Base-by-base conservation (phyloP, 1,140 invertebrate species). In the Drosophila sp. region DNA sequence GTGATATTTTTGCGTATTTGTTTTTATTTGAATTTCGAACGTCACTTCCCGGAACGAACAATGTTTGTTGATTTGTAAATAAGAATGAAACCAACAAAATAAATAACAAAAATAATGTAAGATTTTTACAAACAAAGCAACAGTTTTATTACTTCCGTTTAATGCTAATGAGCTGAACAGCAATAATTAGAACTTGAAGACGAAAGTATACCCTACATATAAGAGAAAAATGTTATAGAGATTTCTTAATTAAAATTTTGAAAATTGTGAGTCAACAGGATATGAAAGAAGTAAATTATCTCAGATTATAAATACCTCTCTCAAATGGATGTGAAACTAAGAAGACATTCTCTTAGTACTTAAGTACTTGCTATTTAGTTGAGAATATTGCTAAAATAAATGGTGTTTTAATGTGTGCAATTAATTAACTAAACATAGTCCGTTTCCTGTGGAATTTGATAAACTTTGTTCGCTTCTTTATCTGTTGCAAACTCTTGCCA, bases 61-160 rank as follows among this genome's bases (percentile, higher is more conserved):
- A 34, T 65, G 63, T 70, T 53, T 48, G 34, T 32, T 71, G 27
- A 57, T 72, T 57, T 65, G 53, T 65, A 58, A 58, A 64, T 41
- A 51, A 50, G n/a, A 38, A 4, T 11, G n/a, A 40, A 41, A 45
- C 16, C 43, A n/a, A 40, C 53, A 40, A 40, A 21, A 54, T 32
- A 16, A 7, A 16, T 16, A 2, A 45, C 16, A 50, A 57, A 57
- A 66, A 66, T 57, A 57, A 46, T 72, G 70, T 72, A 67, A 72
- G 48, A 58, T 67, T 63, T 67, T 72, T 72, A 66, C 63, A 67
- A 72, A 72, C 70, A 67, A 45, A 72, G 53, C 46, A 27, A 36
- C 18, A 41, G 38, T 51, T 67, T 72, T 53, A 72, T 67, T 61
- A 51, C 70, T 72, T 72, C 70, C 70, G 70, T 34, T 40, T 8